These are phyloP conservation scores for Sinocyclocheilus anophthalmus DNA, from an alignment of 2,113 vertebrate species.

Conservation along the genomic window DNA sequence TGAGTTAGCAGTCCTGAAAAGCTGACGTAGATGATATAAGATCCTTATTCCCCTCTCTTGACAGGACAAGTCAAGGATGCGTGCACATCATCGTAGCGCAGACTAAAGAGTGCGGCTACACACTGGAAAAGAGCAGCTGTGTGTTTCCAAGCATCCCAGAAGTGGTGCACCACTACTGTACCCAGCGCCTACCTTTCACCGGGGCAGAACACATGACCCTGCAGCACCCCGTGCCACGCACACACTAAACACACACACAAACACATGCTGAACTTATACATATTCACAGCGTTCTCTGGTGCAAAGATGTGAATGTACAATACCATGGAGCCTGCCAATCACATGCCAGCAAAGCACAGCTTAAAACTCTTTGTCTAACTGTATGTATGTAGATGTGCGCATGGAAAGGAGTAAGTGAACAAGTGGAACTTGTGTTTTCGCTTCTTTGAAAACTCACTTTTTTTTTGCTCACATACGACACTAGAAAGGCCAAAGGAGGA, in stretches of 20 bases:
- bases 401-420: not conserved
- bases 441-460: conserved; percentile 10
- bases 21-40: conserved; percentile 27
- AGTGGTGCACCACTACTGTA: conserved; percentile 89
- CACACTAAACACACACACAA: conserved; percentile 62
- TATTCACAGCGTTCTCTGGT: not conserved
- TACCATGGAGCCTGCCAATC: conserved; percentile 2
- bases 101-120: conserved; percentile 91
- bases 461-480: not conserved
- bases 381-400: not conserved
- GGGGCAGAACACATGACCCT: conserved; percentile 94
- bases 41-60: not conserved
- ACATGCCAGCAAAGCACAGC: conserved; percentile 2
- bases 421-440: conserved; percentile 23
- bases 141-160: conserved; percentile 89
- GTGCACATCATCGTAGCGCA: conserved; percentile 98
- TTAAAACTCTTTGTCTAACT: conserved; percentile 13
- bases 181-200: conserved; percentile 90
- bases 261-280: not conserved
- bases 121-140: conserved; percentile 88
- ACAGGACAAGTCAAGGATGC: conserved; percentile 93
- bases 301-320: conserved; percentile 8
- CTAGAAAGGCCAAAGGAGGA: not conserved
- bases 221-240: conserved; percentile 81
- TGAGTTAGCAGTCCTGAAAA: conserved; percentile 37